These are phyloP conservation scores for Nephila pilipes DNA, from an alignment of 1,140 invertebrate species.

Conservation along the genomic window DNA sequence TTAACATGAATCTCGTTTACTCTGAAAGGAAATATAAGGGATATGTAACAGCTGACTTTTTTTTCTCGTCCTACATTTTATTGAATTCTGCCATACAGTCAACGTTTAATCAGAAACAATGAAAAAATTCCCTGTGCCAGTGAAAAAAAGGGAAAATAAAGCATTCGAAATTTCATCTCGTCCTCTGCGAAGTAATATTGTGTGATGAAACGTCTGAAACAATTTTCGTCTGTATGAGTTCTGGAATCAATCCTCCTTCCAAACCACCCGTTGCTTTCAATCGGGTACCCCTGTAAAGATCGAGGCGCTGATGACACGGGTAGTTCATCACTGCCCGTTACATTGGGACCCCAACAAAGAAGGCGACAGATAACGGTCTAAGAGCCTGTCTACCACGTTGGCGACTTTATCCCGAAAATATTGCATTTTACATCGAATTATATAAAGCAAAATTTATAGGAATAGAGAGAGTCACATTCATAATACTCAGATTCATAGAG, in stretches of 20 bases:
- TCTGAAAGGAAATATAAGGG: too few species aligned
- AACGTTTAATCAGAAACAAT: conserved; percentile 6
- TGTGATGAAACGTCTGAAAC: neutral
- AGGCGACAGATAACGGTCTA: conserved; percentile 57
- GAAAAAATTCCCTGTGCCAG: neutral
- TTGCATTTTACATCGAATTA: neutral
- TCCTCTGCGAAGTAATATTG: neutral
- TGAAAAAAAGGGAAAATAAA: neutral
- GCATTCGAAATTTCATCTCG: neutral
- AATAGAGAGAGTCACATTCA: neutral
- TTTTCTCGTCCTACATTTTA: neutral
- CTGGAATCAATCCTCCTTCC: neutral
- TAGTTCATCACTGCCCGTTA: conserved; percentile 65
- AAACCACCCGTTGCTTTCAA: conserved; percentile 74
- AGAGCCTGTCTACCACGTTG: neutral
- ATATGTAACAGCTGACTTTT: neutral
- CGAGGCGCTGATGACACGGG: conserved; percentile 64
- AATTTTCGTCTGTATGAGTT: conserved; percentile 2
- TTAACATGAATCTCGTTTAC: too few species aligned
- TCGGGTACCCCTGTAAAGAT: conserved; percentile 61
- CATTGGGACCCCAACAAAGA: conserved; percentile 59
- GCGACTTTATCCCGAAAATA: neutral
- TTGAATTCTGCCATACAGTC: neutral
- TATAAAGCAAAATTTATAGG: neutral
- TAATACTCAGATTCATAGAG: too few species aligned